These are phyloP conservation scores for Onthophagus taurus DNA, from an alignment of 1,140 invertebrate genomes.

Conservation along the genomic window DNA sequence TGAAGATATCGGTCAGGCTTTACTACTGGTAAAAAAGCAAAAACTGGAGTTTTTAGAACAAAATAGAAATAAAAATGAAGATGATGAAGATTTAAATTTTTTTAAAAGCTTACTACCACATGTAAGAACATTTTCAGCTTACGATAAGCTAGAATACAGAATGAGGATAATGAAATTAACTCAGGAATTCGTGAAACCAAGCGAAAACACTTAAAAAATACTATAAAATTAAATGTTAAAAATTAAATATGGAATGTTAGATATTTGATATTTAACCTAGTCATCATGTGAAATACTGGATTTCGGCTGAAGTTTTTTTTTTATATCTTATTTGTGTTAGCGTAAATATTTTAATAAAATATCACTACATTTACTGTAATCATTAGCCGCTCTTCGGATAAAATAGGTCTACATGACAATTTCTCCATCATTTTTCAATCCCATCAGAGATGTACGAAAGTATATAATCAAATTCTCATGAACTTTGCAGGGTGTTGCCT, in stretches of 20 bases:
- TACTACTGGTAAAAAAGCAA: slow-evolving; percentile 1
- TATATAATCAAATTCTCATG: not conserved
- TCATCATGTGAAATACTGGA: slow-evolving; percentile 6
- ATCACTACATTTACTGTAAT: slow-evolving; percentile 3
- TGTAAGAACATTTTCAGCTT: not conserved
- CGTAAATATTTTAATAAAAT: slow-evolving; percentile 3
- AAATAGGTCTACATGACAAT: slow-evolving; percentile 9
- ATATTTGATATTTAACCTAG: slow-evolving; percentile 5
- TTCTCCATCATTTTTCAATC: slow-evolving; percentile 2
- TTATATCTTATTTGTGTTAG: slow-evolving; percentile 6
- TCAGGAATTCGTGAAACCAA: slow-evolving; percentile 2
- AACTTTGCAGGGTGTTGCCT: no score
- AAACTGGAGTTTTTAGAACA: slow-evolving; percentile 1
- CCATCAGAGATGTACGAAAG: slow-evolving; percentile 1
- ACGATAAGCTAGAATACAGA: slow-evolving; percentile 1
- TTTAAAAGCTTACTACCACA: slow-evolving; percentile 8
- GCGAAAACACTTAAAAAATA: slow-evolving; percentile 1
- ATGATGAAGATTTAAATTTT: slow-evolving; percentile 1
- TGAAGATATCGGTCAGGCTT: not conserved
- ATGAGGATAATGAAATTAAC: slow-evolving; percentile 2
- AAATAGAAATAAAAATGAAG: not conserved
- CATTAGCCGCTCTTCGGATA: slow-evolving; percentile 6
- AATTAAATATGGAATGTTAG: slow-evolving; percentile 3
- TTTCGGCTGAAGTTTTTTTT: slow-evolving; percentile 10
- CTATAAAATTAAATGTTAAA: slow-evolving; percentile 2